Conservation (phyloP, 2,113 vertebrate species). For the Apodemus speciosus region DNA sequence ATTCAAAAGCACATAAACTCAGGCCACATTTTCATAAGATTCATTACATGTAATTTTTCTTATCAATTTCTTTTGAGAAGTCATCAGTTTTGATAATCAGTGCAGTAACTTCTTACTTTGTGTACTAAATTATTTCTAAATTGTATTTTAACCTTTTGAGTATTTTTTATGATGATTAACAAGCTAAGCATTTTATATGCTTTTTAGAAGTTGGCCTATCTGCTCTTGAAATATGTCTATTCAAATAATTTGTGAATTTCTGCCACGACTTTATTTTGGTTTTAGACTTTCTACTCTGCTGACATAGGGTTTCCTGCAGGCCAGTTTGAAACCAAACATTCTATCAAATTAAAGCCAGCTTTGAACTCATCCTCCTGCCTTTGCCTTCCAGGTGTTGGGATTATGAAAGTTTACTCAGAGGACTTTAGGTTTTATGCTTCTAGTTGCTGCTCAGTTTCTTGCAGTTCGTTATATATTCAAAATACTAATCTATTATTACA, state of each 20-base stretch:
- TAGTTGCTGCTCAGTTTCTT: not conserved
- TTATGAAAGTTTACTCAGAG: not conserved
- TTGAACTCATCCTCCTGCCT: not conserved
- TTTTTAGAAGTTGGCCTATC: not conserved
- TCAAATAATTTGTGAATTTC: not conserved
- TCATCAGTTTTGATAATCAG: not conserved
- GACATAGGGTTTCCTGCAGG: not conserved
- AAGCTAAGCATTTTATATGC: not conserved
- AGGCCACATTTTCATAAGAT: not conserved
- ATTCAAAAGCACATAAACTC: constrained; percentile 40
- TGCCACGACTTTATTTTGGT: not conserved
- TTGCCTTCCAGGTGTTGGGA: too few relatives aligned
- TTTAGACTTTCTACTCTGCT: not conserved
- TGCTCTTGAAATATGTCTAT: not conserved
- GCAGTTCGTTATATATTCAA: not conserved
- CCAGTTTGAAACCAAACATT: not conserved
- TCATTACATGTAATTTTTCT: not conserved
- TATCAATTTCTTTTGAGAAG: not conserved
- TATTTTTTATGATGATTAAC: not conserved
- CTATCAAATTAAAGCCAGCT: not conserved
- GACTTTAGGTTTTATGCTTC: too few relatives aligned
- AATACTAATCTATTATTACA: not conserved
- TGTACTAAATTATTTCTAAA: not conserved
- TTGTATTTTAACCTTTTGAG: not conserved
- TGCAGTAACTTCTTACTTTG: not conserved